Conservation (phyloP, 2,888 invertebrate genomes). For the Disparrhopalites patrizii region DNA sequence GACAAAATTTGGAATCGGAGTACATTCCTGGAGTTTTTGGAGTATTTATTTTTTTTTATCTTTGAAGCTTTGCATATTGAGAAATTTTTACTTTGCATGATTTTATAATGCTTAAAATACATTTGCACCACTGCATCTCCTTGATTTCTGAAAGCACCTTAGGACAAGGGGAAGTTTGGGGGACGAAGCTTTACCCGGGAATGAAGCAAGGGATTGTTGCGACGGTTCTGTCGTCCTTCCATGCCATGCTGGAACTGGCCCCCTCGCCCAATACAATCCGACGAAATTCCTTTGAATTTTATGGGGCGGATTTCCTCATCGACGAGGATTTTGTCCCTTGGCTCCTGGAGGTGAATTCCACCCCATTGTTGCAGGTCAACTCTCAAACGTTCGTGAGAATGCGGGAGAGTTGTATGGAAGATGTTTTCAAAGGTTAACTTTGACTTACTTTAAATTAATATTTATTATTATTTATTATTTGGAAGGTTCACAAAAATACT, state of each 20-base stretch:
- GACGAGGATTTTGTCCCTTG: constrained; percentile 79
- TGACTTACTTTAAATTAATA: too few species aligned
- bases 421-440: constrained; percentile 75
- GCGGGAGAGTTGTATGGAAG: constrained; percentile 74
- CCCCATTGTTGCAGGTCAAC: constrained; percentile 76
- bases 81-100: neutral
- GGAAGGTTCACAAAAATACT: too few species aligned
- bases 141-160: too few species aligned
- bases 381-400: constrained; percentile 78
- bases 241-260: constrained; percentile 40
- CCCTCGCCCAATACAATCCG: constrained; percentile 53
- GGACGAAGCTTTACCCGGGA: constrained; percentile 65
- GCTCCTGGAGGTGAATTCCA: constrained; percentile 88
- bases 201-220: constrained; percentile 77
- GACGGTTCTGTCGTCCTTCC: constrained; percentile 72
- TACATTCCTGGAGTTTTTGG: constrained; percentile 65
- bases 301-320: constrained; percentile 88
- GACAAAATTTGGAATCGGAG: constrained; percentile 81
- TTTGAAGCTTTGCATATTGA: neutral
- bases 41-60: constrained; percentile 37
- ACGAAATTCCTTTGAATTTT: constrained; percentile 78
- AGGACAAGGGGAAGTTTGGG: neutral
- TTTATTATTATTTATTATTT: neutral
- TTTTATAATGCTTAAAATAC: too few species aligned
- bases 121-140: too few species aligned